Evolutionary conservation across 1,140 invertebrate genomes (phyloP).

Genomic region (Pachypsylla venusta): DNA sequence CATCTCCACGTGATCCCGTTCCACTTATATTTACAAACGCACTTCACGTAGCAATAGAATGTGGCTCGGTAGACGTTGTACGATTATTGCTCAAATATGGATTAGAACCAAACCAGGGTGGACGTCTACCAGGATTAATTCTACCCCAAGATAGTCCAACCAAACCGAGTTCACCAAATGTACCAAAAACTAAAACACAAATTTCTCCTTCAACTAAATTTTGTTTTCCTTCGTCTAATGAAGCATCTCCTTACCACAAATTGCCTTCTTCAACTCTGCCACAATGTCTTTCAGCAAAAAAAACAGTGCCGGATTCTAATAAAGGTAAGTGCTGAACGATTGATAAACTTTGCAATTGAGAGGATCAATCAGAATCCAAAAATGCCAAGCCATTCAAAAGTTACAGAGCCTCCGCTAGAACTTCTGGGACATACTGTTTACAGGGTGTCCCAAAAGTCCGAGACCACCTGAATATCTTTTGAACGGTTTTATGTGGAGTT

Average conservation of each 20-base stretch:
- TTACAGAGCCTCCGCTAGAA: neutral
- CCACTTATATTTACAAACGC: constrained; percentile 39
- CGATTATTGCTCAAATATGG: constrained; percentile 38
- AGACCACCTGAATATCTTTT: too few relatives aligned
- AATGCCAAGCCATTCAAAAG: neutral
- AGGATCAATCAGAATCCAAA: neutral
- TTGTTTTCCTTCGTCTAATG: neutral
- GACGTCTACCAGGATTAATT: constrained; percentile 25
- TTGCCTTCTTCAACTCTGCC: constrained; percentile 5
- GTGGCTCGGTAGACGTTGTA: constrained; percentile 38
- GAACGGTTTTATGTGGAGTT: too few relatives aligned
- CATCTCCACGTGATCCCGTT: constrained; percentile 13
- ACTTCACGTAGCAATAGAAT: constrained; percentile 40
- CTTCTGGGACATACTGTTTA: neutral
- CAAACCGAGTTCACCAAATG: constrained; percentile 15
- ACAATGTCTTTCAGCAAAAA: constrained; percentile 4
- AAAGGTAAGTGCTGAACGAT: neutral
- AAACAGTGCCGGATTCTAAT: neutral
- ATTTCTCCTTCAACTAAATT: neutral
- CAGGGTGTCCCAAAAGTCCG: neutral
- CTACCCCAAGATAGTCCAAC: too few relatives aligned
- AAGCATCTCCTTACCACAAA: constrained; percentile 15
- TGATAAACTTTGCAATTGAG: constrained; percentile 4
- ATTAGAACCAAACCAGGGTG: constrained; percentile 39
- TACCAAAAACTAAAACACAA: neutral